Base-by-base conservation (phyloP, 2,797 vertebrate species). In the Masticophis lateralis region DNA sequence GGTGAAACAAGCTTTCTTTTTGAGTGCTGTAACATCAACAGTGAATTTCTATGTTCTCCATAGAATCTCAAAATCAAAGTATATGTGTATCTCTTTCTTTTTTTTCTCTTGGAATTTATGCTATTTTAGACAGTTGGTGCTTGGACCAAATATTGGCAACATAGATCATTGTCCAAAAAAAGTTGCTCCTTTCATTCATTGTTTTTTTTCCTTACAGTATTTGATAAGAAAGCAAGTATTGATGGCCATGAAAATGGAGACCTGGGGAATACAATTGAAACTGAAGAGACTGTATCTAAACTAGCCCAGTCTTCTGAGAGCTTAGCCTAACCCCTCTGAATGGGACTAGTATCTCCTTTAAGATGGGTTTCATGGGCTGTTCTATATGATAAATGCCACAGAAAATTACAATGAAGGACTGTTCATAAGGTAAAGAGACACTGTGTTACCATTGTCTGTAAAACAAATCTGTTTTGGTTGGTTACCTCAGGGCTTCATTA, bases 201-300 rank as follows among this genome's bases (percentile, higher is more conserved):
- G 94, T 89, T 90, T 86, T 92, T 92, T 92, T 94, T 96, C 91
- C 92, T 69, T 97, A 59, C 95, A 99, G 99, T 98, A 90, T 98
- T 98, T 97, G 98, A 98, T 97, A 99, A 99, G 97, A 99, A 99
- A 96, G 95, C 98, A 56, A 97, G 98, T 94, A 97, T 97, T 92
- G 98, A 98, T 53, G 96, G 98, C 92, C 97, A 98, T 92, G 98
- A 99, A 98, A 99, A 99, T 43, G 98, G 98, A 95, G 98, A 99
- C 94, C 94, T 98, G 20, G 98, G 98, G 69, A 96, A 98, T 95
- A 98, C 98, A 32, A 98, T 97, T 91, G 98, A 98, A 97, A 98
- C 98, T 5, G 98, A 98, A 94, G 98, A 99, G 94, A 97, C 97
- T 69, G 97, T 98, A 74, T 97, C 98, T 79, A 98, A 99, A 95